A percentile compares a stretch with the other conserved stretches of the same genome.
phyloP scores from a whole-genome alignment of 30 jellyfish, hydroid and myxozoan genomes.

The Turritopsis dohrnii region DNA sequence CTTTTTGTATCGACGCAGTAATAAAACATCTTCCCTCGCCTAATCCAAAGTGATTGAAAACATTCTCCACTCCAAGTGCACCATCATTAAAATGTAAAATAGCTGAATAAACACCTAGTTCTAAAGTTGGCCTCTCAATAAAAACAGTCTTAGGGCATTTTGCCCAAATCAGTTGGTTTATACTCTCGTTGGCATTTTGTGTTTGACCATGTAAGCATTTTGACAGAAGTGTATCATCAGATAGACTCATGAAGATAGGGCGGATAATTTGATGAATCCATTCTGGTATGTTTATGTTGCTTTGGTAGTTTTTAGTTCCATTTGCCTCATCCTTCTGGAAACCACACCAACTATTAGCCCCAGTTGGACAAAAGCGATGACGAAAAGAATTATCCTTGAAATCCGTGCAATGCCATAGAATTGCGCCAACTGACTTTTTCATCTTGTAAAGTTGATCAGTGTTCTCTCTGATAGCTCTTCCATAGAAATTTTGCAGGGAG shows the following conservation, averaged over 20 bases:
- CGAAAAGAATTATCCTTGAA: constrained; percentile 21
- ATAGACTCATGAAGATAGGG: constrained; percentile 16
- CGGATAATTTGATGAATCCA: constrained; percentile 17
- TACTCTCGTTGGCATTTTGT: too few species aligned
- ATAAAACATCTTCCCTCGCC: too few species aligned
- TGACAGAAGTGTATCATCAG: constrained; percentile 21
- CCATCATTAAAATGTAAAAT: constrained; percentile 20
- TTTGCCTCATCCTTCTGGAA: constrained; percentile 28
- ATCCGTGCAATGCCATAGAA: constrained; percentile 17
- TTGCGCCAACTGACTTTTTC: constrained; percentile 30
- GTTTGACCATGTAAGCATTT: constrained; percentile 46
- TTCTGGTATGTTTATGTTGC: constrained; percentile 13
- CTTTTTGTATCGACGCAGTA: background rate
- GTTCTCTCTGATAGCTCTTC: constrained; percentile 35
- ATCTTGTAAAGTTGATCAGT: background rate
- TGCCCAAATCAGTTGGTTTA: constrained; percentile 17
- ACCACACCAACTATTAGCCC: constrained; percentile 23
- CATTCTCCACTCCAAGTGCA: constrained; percentile 11
- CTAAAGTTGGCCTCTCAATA: constrained; percentile 8
- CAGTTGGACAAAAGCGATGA: constrained; percentile 36
- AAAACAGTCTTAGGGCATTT: constrained; percentile 31
- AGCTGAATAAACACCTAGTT: constrained; percentile 12
- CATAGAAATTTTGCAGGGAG: constrained; percentile 34
- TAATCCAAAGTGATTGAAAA: background rate
- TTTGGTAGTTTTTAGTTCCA: constrained; percentile 23